Evolutionary conservation across 2,888 invertebrate species (phyloP), one percentile per base, ranked within the genome.

Genomic region (Microchrysa polita): DNA sequence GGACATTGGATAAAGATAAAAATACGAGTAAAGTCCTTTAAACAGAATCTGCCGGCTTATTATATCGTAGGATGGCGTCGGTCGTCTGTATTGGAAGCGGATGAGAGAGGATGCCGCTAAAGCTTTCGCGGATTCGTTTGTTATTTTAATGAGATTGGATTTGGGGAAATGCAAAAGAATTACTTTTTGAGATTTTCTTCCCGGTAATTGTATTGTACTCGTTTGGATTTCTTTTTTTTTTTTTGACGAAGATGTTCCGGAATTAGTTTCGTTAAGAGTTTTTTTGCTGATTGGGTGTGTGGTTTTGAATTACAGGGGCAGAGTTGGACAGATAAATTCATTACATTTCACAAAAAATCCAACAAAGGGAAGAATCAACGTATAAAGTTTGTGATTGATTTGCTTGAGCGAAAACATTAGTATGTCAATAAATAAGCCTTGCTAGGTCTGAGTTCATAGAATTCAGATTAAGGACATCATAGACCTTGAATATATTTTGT

Each of bases 81-180:
- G 55, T n/a, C 48, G 48, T 34, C 16, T n/a, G 48, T 48, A n/a
- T n/a, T 48, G 48, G 48, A n/a, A 12, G 12, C 48, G 2, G 12
- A 34, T 34, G 27, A n/a, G 16, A 48, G 48, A 48, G 12, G 48
- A 48, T 7, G 16, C 12, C 5, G 10, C 12, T n/a, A 61, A 61
- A 61, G 61, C 61, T 67, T 52, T 67, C 23, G 52, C 48, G 22
- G 18, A 48, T 23, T 65, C 67, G 52, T 67, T 67, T 67, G 67
- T 67, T 67, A 67, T 67, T 67, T 67, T 67, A 67, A 67, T 67
- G 67, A 67, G 67, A 67, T 67, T 67, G 67, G 44, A 67, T 53
- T 67, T 22, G 27, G 67, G n/a, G 20, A 67, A 16, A 67, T 20
- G 20, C 18, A 67, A 53, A 23, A 52, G 20, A 53, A 27, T 61